Percentiles rank a stretch among this genome's conserved stretches.
phyloP scores from a whole-genome alignment of 2,113 vertebrate species.

The Caranx ignobilis region DNA sequence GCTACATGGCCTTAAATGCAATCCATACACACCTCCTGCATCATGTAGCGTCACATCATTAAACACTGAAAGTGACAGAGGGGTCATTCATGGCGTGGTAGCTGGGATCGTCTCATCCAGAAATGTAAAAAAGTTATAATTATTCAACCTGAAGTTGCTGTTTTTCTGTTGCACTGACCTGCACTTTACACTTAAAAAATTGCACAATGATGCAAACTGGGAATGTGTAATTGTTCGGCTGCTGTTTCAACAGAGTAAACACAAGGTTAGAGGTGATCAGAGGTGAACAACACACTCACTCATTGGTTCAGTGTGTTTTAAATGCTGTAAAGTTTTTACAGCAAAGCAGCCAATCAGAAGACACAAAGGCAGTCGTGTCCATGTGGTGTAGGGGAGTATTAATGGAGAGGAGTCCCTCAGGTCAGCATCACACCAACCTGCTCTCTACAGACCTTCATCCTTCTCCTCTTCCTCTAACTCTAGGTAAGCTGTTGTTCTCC shows the following conservation, averaged over 20 bases:
- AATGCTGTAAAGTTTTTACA: slow-evolving; percentile 37
- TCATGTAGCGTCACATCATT: no score
- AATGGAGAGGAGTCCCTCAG: slow-evolving; percentile 28
- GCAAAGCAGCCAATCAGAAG: slow-evolving; percentile 6
- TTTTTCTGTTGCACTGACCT: no score
- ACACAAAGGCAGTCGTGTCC: not conserved
- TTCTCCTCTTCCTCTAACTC: slow-evolving; percentile 14
- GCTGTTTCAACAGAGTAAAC: not conserved
- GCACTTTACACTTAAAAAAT: no score
- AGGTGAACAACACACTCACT: slow-evolving; percentile 25
- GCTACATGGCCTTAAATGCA: no score
- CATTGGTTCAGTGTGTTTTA: slow-evolving; percentile 53
- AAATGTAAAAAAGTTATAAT: no score
- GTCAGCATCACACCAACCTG: slow-evolving; percentile 23
- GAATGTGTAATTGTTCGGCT: not conserved
- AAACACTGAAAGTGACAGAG: no score
- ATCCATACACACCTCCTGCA: no score
- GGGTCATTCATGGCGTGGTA: no score
- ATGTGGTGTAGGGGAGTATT: slow-evolving; percentile 48
- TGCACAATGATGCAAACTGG: no score
- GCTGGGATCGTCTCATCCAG: no score
- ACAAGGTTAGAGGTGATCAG: slow-evolving; percentile 6
- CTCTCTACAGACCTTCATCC: slow-evolving; percentile 6
- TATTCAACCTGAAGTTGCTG: not conserved
- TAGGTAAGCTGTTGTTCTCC: slow-evolving; percentile 15